A percentile compares a stretch with the other conserved stretches of the same genome.
Evolutionary conservation across 2,113 vertebrate species (phyloP).

Genomic region (Leptocoma aspasia): DNA sequence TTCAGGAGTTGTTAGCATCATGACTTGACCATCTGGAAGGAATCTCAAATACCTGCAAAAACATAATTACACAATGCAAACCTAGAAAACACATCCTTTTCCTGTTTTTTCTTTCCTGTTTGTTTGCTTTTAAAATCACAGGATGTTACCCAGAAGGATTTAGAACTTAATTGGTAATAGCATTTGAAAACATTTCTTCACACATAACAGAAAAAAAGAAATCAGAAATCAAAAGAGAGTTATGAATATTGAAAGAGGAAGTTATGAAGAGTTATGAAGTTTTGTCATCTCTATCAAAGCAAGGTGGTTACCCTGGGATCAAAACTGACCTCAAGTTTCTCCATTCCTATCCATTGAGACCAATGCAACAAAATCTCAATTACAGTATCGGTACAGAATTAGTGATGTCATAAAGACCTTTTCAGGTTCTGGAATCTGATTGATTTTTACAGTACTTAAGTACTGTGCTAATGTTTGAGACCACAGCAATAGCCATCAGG

Average conservation of each 20-base stretch:
- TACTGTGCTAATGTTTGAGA: neutral
- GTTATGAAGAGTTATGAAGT: neutral
- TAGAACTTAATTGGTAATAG: neutral
- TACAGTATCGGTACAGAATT: neutral
- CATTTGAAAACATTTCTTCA: neutral
- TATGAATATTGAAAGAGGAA: neutral
- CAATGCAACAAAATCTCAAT: neutral
- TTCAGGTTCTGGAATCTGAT: neutral
- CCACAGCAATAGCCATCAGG: neutral
- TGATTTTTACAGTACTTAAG: neutral
- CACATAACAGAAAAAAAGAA: neutral
- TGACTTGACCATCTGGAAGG: constrained; percentile 90
- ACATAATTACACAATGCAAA: neutral
- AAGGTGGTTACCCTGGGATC: neutral
- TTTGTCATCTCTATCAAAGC: neutral
- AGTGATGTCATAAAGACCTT: neutral
- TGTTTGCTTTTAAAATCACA: neutral
- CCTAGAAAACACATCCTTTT: neutral
- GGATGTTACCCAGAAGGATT: neutral
- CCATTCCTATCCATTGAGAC: neutral
- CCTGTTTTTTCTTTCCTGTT: neutral
- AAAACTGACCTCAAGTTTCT: neutral
- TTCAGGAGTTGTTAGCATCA: constrained; percentile 96
- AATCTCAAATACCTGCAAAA: constrained; percentile 90
- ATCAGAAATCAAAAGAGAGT: neutral